Evolutionary conservation across 2,797 vertebrate species (phyloP), one percentile per base, ranked within the genome.

Genomic region (Xenentodon cancila): DNA sequence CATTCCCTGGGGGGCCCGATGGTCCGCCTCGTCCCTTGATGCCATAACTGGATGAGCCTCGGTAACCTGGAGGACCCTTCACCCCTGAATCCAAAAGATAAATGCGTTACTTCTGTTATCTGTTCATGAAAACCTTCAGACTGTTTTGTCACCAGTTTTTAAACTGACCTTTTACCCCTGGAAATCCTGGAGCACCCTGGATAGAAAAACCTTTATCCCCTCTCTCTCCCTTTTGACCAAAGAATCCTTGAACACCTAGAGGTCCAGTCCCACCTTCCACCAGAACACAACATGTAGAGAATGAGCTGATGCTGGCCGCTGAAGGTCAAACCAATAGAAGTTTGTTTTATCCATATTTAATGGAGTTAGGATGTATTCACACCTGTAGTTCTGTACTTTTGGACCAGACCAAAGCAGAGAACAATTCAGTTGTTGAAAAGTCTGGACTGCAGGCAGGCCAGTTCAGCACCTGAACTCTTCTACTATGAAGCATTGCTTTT

Each of bases 11-110:
- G n/a, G 84, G 79, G 3, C 93, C 93, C 0, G 81, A 87, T 1
- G 91, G 91, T 9, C 93, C 93, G 0, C 82, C 83, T 20, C 86
- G 81, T 15, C 93, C 93, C 59, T 87, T 84, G 34, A 79, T 73
- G 9, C 93, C 93, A 64, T 75, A 64, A 54, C 82, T 79, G 34
- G 82, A 47, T 40, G 40, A 25, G 22, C 92, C 92, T 43, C 73
- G 78, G 22, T 8, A 20, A 64, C 93, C 93, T 25, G 65, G 59
- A 18, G 42, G 12, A 5, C 93, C 93, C 19, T 89, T 91, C 5
- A 59, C 27, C 73, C 93, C 93, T 94, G 59, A 42, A 55, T 5
- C 2, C 46, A 25, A 30, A 47, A 12, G 13, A 19, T 11, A 42
- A 47, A 37, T 7, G 30, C 2, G 13, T 7, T 16, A 9, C 17